Percentiles rank a stretch among this genome's conserved stretches.
These are phyloP conservation scores for Trissoscelio sp. DNA, from an alignment of 2,888 invertebrate genomes.

Conservation along the genomic window DNA sequence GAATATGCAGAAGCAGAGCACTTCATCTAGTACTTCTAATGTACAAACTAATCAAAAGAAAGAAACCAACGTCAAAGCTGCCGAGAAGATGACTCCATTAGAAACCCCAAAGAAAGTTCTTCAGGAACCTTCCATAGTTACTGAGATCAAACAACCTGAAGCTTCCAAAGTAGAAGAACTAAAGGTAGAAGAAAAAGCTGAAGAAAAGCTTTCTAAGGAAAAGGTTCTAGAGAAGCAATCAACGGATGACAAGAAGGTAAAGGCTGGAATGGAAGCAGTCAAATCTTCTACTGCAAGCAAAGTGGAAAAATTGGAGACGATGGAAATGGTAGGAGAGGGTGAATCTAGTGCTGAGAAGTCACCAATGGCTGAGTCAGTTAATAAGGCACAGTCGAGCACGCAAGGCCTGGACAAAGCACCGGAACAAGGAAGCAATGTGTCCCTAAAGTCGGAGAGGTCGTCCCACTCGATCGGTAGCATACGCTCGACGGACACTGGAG, in stretches of 20 bases:
- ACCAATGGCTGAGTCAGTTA: slow-evolving; percentile 29
- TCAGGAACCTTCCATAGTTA: neutral
- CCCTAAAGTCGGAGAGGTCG: slow-evolving; percentile 77
- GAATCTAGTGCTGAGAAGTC: slow-evolving; percentile 47
- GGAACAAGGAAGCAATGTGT: slow-evolving; percentile 69
- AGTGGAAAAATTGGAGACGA: slow-evolving; percentile 17
- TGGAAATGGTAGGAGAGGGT: slow-evolving; percentile 4
- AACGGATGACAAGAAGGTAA: slow-evolving; percentile 28
- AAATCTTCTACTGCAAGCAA: neutral
- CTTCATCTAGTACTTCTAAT: neutral
- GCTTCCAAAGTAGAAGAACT: slow-evolving; percentile 7
- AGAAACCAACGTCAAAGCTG: slow-evolving; percentile 8
- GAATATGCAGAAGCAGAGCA: too few species aligned
- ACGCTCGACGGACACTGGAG: slow-evolving; percentile 81
- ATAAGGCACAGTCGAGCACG: slow-evolving; percentile 61
- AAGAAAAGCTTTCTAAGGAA: neutral
- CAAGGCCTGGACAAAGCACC: slow-evolving; percentile 64
- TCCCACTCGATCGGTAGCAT: slow-evolving; percentile 77
- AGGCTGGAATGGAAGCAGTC: slow-evolving; percentile 12
- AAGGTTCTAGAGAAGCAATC: slow-evolving; percentile 1
- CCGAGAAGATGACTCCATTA: slow-evolving; percentile 1
- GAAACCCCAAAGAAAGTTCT: slow-evolving; percentile 13
- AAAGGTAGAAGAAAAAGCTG: slow-evolving; percentile 2
- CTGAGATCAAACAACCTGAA: slow-evolving; percentile 5
- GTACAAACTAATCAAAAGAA: neutral